Conservation (phyloP, 2,888 invertebrate genomes). For the Pseudococcus jackbeardsleyi region DNA sequence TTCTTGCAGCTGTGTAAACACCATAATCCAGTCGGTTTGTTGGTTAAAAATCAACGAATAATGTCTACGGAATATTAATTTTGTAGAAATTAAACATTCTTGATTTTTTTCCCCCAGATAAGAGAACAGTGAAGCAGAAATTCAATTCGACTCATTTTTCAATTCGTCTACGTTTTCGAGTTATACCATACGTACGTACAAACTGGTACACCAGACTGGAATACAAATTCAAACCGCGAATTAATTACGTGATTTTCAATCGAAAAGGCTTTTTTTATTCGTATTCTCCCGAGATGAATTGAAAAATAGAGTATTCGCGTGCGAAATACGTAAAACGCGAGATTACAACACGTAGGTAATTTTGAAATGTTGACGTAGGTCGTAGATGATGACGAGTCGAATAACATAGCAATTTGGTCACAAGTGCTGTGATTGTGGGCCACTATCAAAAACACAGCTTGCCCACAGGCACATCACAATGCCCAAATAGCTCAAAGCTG, state of each 20-base stretch:
- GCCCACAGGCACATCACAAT: conserved; percentile 65
- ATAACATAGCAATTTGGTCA: conserved; percentile 41
- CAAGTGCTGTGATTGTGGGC: conserved; percentile 64
- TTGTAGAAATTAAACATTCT: not conserved
- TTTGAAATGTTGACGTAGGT: too few relatives aligned
- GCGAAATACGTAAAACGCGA: too few relatives aligned
- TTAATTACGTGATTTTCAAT: conserved; percentile 18
- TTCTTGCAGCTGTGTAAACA: not conserved
- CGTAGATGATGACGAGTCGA: not conserved
- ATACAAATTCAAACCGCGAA: not conserved
- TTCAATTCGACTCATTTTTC: not conserved
- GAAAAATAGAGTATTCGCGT: not conserved
- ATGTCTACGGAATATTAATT: not conserved
- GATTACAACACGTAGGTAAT: too few relatives aligned
- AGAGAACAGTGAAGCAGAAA: not conserved
- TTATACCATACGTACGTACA: not conserved
- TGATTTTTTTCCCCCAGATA: not conserved
- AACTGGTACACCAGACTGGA: not conserved
- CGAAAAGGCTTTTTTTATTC: conserved; percentile 25
- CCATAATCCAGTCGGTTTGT: not conserved
- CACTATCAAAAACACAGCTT: conserved; percentile 62
- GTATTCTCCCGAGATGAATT: not conserved
- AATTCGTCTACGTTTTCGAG: not conserved
- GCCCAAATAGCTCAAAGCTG: conserved; percentile 28
- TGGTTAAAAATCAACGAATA: not conserved